Evolutionary conservation across 2,797 vertebrate species (phyloP).

Genomic region (Echeneis naucrates): DNA sequence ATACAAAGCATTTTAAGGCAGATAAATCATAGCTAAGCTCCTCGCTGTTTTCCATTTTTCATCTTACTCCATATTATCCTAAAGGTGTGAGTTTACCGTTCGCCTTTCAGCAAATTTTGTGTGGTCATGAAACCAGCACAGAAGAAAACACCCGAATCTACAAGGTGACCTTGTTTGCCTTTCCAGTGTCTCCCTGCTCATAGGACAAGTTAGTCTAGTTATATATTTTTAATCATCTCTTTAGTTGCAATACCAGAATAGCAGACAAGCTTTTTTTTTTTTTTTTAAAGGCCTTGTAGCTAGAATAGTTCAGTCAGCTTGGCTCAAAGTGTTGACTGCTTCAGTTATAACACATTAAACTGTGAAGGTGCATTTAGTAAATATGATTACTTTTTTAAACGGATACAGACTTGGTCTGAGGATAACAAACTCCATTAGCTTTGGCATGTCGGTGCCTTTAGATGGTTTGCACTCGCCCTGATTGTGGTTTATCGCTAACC

Average conservation of each 20-base stretch:
- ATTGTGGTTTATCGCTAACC: not conserved
- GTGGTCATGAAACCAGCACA: not conserved
- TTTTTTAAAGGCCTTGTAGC: too few relatives aligned
- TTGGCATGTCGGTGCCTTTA: not conserved
- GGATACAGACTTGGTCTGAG: not conserved
- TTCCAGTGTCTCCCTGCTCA: too few relatives aligned
- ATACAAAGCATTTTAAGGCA: slow-evolving; percentile 13
- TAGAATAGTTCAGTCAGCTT: not conserved
- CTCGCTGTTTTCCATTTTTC: not conserved
- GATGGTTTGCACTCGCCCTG: not conserved
- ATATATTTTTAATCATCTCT: not conserved
- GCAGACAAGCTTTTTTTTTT: too few relatives aligned
- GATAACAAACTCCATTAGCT: not conserved
- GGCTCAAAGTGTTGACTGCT: not conserved
- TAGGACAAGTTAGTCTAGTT: too few relatives aligned
- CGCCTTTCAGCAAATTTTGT: not conserved
- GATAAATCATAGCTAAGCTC: slow-evolving; percentile 6
- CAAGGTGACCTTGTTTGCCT: not conserved
- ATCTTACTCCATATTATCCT: not conserved
- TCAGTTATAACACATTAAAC: not conserved
- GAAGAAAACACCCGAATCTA: not conserved
- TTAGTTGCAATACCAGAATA: not conserved
- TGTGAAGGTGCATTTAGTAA: not conserved
- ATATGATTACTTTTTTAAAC: too few relatives aligned
- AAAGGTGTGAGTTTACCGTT: not conserved